Evolutionary conservation across 2,888 invertebrate genomes (phyloP), one percentile per base, ranked within the genome.

Genomic region (Nemotelus pantherinus): DNA sequence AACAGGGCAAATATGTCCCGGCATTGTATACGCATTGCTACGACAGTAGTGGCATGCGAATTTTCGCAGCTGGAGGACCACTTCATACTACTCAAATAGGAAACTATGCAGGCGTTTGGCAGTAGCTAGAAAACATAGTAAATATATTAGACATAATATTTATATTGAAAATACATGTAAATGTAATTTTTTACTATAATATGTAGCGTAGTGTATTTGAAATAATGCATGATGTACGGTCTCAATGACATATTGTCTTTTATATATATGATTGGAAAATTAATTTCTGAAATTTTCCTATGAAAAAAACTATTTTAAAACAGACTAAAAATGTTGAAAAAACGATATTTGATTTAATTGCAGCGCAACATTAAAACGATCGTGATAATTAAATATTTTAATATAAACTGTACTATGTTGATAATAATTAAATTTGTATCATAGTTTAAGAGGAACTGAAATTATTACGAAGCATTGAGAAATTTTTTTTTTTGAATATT

Each of bases 21-120:
- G 98, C 98, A 39, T 96, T 98, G 83, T 98, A 98, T 88, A 97
- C 98, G 2, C 98, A 98, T 86, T 96, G 96, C 87, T 98, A 97
- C 86, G 97, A 98, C 87, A 91, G 93, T 82, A 95, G 94, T 80
- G 96, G 97, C 10, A 97, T 96, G 10, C 89, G 96, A 77, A 89
- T 98, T 57, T 98, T 98, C 89, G 94, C 97, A 0, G 98, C 97
- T 7, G 98, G 98, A 6, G 98, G 98, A 0, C 98, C 98, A 0
- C 89, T 98, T 76, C 96, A 97, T 45, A 95, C 96, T 2, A 95
- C 94, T 76, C 89, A 97, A 53, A 93, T 94, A 80, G 98, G 98
- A 77, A 97, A 97, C 89, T 98, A 98, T 87, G 97, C 97, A 47
- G 97, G 95, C 53, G 89, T 98, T 79, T 98, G 97, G 97, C 95